These are phyloP conservation scores for Ferrisia virgata DNA, from an alignment of 2,888 invertebrate genomes.

Conservation along the genomic window DNA sequence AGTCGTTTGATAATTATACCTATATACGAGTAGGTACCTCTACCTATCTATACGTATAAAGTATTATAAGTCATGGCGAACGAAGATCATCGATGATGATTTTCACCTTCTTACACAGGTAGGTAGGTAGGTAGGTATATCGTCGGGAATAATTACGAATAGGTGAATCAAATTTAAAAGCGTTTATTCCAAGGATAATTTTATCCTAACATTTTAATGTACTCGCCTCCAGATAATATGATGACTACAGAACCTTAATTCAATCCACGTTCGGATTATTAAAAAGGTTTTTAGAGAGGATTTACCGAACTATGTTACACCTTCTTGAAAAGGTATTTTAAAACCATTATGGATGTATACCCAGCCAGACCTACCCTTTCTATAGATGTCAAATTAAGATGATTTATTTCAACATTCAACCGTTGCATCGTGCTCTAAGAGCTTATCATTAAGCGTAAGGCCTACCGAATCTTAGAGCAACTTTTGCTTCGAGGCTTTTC, in stretches of 20 bases:
- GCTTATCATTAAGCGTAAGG: background rate
- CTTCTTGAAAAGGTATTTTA: background rate
- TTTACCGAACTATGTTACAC: background rate
- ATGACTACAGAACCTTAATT: background rate
- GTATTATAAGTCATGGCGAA: no score
- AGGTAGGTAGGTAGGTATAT: background rate
- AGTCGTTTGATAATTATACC: background rate
- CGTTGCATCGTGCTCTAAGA: background rate
- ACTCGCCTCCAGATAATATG: background rate
- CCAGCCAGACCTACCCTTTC: no score
- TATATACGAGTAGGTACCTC: no score
- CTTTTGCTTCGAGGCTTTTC: background rate
- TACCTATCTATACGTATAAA: no score
- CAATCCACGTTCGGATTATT: background rate
- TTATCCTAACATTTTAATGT: background rate
- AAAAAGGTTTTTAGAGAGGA: background rate
- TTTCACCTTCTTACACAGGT: no score
- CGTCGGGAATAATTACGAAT: no score
- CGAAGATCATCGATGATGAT: no score
- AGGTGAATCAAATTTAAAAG: no score
- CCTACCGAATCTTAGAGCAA: background rate
- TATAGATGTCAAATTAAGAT: background rate
- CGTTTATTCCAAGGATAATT: no score
- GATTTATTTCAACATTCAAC: background rate
- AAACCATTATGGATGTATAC: background rate